Percentiles rank a stretch among this genome's conserved stretches.
Conservation (phyloP, 2,113 vertebrate species). For the Micromys minutus region DNA sequence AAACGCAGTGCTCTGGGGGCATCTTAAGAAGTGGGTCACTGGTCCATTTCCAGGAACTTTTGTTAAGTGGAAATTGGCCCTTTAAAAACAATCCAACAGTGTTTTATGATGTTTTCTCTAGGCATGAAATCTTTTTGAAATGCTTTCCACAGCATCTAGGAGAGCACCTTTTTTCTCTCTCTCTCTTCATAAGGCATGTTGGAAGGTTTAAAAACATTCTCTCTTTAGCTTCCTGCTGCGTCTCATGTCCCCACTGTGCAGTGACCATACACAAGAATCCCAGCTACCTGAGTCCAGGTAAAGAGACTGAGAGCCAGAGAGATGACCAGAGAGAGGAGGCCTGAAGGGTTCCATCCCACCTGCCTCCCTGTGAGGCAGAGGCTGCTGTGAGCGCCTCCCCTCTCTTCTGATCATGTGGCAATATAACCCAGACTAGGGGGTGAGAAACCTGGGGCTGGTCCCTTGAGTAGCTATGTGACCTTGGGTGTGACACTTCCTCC, state of each 20-base stretch:
- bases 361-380: accelerated
- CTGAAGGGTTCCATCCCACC: not conserved
- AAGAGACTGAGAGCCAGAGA: not conserved
- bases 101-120: slow-evolving; percentile 11
- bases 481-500: not conserved
- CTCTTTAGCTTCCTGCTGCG: slow-evolving; percentile 62
- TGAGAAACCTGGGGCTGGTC: not conserved
- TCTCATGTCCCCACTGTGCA: slow-evolving; percentile 3
- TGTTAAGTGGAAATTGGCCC: slow-evolving; percentile 3
- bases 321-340: not conserved
- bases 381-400: not conserved
- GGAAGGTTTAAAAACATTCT: slow-evolving; percentile 75
- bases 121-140: slow-evolving; percentile 62
- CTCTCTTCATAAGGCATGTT: not conserved
- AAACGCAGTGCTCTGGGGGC: too few species aligned
- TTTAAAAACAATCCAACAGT: slow-evolving; percentile 40
- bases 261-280: slow-evolving; percentile 20
- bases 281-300: not conserved
- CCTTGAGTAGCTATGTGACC: not conserved
- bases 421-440: not conserved
- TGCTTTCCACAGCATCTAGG: slow-evolving; percentile 27
- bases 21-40: not conserved
- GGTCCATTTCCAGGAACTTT: slow-evolving; percentile 1
- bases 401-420: not conserved
- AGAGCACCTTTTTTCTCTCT: slow-evolving; percentile 16